Evolutionary conservation across 2,113 vertebrate species (phyloP).

Genomic region (Pycnonotus jocosus): DNA sequence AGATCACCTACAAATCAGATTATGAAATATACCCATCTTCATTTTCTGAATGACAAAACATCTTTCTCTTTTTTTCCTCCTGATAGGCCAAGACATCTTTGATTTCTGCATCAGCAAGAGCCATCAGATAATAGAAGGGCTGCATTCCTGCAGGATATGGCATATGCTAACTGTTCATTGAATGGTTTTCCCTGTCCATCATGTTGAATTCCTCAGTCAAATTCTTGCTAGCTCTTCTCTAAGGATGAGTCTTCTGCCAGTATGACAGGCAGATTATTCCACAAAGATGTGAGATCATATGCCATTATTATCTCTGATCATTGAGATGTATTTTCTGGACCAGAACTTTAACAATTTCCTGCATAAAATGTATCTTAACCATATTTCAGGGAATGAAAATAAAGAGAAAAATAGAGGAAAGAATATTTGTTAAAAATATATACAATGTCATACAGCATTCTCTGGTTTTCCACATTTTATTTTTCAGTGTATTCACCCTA

Average conservation of each 20-base stretch:
- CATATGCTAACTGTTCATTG: constrained; percentile 56
- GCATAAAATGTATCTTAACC: neutral
- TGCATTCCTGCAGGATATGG: constrained; percentile 43
- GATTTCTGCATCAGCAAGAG: neutral
- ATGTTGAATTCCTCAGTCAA: constrained; percentile 33
- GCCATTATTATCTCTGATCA: neutral
- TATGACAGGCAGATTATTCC: constrained; percentile 10
- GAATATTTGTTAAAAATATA: neutral
- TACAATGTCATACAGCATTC: neutral
- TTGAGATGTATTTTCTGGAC: neutral
- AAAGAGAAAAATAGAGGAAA: neutral
- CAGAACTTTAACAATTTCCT: neutral
- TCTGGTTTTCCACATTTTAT: neutral
- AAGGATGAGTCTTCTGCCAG: constrained; percentile 3
- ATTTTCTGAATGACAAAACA: neutral
- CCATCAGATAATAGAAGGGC: neutral
- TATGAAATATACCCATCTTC: neutral
- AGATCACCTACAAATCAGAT: neutral
- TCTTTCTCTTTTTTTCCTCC: neutral
- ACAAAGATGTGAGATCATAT: neutral
- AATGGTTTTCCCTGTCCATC: constrained; percentile 57
- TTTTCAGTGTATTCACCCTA: neutral
- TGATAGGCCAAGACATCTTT: neutral
- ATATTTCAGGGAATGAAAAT: neutral
- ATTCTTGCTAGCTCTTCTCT: constrained; percentile 10